A percentile compares a stretch with the other conserved stretches of the same genome.
Evolutionary conservation across 2,113 vertebrate genomes (phyloP).

Genomic region (Paraplagusia blochii): DNA sequence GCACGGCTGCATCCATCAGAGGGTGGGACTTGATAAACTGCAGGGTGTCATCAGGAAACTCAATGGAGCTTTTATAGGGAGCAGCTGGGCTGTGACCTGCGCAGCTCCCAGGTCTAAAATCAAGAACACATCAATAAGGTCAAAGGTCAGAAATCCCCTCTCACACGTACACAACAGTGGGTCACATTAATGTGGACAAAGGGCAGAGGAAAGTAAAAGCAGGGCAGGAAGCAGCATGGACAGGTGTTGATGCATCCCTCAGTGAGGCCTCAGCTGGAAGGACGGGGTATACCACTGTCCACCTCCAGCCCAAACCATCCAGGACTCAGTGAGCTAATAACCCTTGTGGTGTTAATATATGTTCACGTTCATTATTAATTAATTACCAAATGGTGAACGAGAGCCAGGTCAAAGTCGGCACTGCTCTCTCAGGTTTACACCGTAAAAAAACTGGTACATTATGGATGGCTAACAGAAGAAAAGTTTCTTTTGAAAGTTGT

Average conservation of each 20-base stretch:
- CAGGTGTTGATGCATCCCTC: slow-evolving; percentile 63
- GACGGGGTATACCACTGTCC: slow-evolving; percentile 70
- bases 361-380: slow-evolving; percentile 69
- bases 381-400: slow-evolving; percentile 59
- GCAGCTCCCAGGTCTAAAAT: slow-evolving; percentile 91
- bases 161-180: slow-evolving; percentile 44
- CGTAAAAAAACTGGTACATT: too few relatives aligned
- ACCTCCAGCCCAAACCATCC: slow-evolving; percentile 66
- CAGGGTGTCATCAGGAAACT: slow-evolving; percentile 95
- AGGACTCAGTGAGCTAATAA: slow-evolving; percentile 65
- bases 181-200: slow-evolving; percentile 36
- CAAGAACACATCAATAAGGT: slow-evolving; percentile 26
- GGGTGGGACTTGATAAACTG: slow-evolving; percentile 98
- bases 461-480: too few relatives aligned
- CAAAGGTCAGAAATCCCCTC: slow-evolving; percentile 68
- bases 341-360: slow-evolving; percentile 42
- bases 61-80: slow-evolving; percentile 89
- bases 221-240: slow-evolving; percentile 20
- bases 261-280: slow-evolving; percentile 61
- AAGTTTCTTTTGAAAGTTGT: not conserved
- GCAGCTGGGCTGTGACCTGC: slow-evolving; percentile 88
- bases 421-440: too few relatives aligned
- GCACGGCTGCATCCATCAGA: slow-evolving; percentile 92
- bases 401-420: slow-evolving; percentile 55
- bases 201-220: slow-evolving; percentile 36